Conservation (phyloP, 2,888 invertebrate species). For the Hylaea fasciaria region DNA sequence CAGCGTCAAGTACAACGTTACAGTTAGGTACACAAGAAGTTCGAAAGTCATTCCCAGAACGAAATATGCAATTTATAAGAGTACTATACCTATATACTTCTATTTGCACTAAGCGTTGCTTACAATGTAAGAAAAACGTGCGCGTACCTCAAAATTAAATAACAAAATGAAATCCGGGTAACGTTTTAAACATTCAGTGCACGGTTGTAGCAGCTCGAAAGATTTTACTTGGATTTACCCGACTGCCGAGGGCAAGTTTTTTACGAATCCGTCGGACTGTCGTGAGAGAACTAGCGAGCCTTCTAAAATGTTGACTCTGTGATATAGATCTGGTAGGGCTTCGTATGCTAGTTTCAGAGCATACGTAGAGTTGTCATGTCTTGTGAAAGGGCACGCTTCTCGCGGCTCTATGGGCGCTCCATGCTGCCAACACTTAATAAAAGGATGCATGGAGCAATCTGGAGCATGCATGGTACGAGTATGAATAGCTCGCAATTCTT, state of each 20-base stretch:
- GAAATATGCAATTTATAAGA: background rate
- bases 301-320: constrained; percentile 25
- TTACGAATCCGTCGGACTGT: constrained; percentile 36
- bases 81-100: background rate
- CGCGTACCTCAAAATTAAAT: constrained; percentile 16
- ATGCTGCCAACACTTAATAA: constrained; percentile 17
- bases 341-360: too few relatives aligned
- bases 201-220: constrained; percentile 34
- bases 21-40: too few relatives aligned
- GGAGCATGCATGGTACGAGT: too few relatives aligned
- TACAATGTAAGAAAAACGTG: constrained; percentile 13
- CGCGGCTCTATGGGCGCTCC: constrained; percentile 11
- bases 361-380: background rate
- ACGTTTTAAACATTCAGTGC: constrained; percentile 35
- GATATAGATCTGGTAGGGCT: too few relatives aligned
- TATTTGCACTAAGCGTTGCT: background rate
- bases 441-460: constrained; percentile 40
- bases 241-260: too few relatives aligned
- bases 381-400: constrained; percentile 13
- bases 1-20: too few relatives aligned
- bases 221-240: constrained; percentile 16
- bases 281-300: constrained; percentile 34
- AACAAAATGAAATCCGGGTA: constrained; percentile 34
- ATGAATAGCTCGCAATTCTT: constrained; percentile 28
- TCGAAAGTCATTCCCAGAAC: too few relatives aligned